Base-by-base conservation (phyloP, 2,797 vertebrate genomes). In the Staurois parvus region DNA sequence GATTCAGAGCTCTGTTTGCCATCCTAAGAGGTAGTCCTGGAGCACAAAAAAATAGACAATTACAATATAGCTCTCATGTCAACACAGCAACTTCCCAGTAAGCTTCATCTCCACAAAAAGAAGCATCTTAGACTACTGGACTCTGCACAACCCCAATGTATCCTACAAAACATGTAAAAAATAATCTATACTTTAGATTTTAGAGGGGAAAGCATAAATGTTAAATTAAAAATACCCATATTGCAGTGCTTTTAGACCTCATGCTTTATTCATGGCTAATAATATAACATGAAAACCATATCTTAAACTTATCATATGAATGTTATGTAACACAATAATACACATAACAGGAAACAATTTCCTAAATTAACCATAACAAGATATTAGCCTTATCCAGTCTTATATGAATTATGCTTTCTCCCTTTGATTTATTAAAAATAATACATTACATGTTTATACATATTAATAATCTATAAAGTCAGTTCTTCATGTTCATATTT, bases 1-100 rank as follows among this genome's bases (percentile, higher is more conserved):
- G 91, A 83, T 95, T 95, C 93, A 93, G 91, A 90, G 91, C 94
- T 94, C 93, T 93, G 91, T 96, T 95, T 93, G 97, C 95, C 94
- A 96, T 96, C 90, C 96, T 99, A 92, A 81, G 96, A 95, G 32
- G 90, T 87, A 91, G 79, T 1, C 84, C 88, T 87, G 64, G 12
- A 52, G 26, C 3, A 68, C 7, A 66, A 29, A 67, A 2, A 85
- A 75, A 34, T 30, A 59, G 0, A 76, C 13, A 81, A 9, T 81
- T 42, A 85, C 29, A 79, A 48, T 67, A 32, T 29, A 21, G 15
- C 10, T 69, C 30, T n/a, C 11, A 52, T 28, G 26, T 28, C 21
- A 80, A 56, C 30, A 70, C 6, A 70, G 17, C 13, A 67, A 68
- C 7, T 10, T 26, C 59, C 21, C 7, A n/a, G 59, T 62, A 24